Evolutionary conservation across 2,797 vertebrate genomes (phyloP).

Genomic region (Mus caroli): DNA sequence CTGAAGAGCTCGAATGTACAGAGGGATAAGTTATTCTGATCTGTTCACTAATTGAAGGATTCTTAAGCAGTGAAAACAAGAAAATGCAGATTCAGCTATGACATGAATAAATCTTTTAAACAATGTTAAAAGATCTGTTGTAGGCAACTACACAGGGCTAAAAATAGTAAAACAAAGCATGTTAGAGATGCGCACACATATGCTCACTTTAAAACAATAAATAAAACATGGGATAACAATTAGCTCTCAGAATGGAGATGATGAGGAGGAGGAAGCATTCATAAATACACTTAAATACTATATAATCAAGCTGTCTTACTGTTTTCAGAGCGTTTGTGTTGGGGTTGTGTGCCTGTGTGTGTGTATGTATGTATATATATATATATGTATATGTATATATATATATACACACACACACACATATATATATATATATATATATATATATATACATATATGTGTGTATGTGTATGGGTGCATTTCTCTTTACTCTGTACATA

Average conservation of each 20-base stretch:
- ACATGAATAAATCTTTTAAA: background rate
- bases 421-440: no score
- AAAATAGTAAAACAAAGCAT: constrained; percentile 1
- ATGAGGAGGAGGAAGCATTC: background rate
- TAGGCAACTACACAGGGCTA: background rate
- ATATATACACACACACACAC: no score
- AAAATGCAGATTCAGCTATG: background rate
- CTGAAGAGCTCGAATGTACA: background rate
- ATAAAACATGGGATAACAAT: background rate
- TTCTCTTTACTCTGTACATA: background rate
- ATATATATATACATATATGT: no score
- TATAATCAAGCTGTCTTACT: background rate
- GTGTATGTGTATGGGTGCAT: no score
- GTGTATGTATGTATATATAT: no score
- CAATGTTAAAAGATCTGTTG: constrained; percentile 10
- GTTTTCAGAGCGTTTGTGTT: background rate
- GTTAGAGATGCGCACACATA: background rate
- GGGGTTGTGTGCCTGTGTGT: background rate
- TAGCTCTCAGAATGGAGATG: background rate
- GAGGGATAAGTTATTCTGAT: background rate
- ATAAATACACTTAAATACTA: background rate
- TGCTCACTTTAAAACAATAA: constrained; percentile 42
- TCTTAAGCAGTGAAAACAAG: background rate
- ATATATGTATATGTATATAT: no score
- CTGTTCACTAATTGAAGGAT: background rate